Percentiles rank a stretch among this genome's conserved stretches.
These are phyloP conservation scores for Plotosus lineatus DNA, from an alignment of 2,113 vertebrate genomes.

Conservation along the genomic window DNA sequence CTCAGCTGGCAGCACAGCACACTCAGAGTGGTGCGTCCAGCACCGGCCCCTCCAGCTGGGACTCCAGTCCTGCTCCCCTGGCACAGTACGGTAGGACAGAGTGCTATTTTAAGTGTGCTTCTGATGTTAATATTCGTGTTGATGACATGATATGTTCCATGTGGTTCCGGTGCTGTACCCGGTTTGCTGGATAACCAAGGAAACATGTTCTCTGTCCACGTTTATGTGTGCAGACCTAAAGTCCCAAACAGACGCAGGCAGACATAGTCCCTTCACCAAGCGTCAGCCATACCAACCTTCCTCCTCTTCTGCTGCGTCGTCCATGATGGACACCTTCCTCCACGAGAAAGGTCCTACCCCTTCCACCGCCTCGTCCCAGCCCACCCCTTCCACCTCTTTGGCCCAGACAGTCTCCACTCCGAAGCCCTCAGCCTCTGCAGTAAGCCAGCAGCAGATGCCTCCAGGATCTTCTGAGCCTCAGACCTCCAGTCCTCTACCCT, in stretches of 20 bases:
- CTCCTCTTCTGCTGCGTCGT: conserved; percentile 72
- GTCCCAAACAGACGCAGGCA: conserved; percentile 77
- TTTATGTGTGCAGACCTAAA: conserved; percentile 80
- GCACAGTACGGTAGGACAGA: conserved; percentile 88
- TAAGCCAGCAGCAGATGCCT: conserved; percentile 82
- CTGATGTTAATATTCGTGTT: neutral
- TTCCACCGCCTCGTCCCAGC: conserved; percentile 68
- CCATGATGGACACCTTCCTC: conserved; percentile 94
- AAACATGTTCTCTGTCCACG: neutral
- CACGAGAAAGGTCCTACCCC: conserved; percentile 82
- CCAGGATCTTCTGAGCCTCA: conserved; percentile 90
- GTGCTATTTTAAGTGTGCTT: neutral
- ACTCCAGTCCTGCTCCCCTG: conserved; percentile 80
- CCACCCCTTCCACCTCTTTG: conserved; percentile 71
- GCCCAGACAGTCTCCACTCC: conserved; percentile 71
- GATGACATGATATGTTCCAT: neutral
- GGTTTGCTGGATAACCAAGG: neutral
- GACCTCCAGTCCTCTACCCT: conserved; percentile 91
- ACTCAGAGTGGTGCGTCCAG: conserved; percentile 76
- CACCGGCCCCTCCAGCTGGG: conserved; percentile 87
- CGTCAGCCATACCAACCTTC: conserved; percentile 85
- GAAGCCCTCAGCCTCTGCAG: conserved; percentile 71
- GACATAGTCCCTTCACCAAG: conserved; percentile 88
- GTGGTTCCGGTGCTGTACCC: neutral
- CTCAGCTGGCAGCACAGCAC: conserved; percentile 93